Evolutionary conservation across 2,888 invertebrate genomes (phyloP).

Genomic region (Ptycholaimellus sp.): DNA sequence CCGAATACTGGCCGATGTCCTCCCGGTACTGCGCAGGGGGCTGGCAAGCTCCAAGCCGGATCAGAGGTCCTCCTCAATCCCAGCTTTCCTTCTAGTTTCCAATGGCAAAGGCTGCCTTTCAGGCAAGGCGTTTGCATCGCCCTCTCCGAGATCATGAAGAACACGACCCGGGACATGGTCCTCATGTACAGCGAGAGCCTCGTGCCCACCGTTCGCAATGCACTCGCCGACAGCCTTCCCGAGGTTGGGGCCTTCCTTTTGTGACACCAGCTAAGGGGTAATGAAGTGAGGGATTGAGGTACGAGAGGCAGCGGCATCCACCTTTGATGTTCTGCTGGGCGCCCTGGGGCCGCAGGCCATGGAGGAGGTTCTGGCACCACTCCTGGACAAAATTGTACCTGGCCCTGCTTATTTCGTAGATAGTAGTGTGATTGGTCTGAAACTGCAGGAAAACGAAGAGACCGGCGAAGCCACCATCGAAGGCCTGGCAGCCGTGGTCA

Average conservation of each 20-base stretch:
- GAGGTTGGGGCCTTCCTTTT: too few species aligned
- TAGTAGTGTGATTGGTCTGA: not conserved
- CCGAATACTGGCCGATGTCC: conserved; percentile 83
- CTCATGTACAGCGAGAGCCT: conserved; percentile 62
- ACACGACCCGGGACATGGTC: conserved; percentile 68
- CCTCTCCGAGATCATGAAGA: conserved; percentile 84
- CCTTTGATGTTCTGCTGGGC: conserved; percentile 63
- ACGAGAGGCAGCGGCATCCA: conserved; percentile 73
- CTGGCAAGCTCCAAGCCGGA: conserved; percentile 68
- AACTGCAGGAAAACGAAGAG: conserved; percentile 42
- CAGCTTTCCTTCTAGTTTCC: too few species aligned
- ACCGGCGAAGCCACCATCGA: conserved; percentile 72
- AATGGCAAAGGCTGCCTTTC: too few species aligned
- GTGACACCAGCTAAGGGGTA: too few species aligned
- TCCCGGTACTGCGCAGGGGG: conserved; percentile 81
- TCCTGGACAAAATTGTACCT: conserved; percentile 48
- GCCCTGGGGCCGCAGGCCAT: conserved; percentile 75
- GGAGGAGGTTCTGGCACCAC: conserved; percentile 78
- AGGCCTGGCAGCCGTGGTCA: conserved; percentile 85
- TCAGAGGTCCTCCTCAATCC: too few species aligned
- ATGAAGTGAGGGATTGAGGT: too few species aligned
- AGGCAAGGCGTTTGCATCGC: conserved; percentile 91
- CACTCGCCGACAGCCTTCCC: conserved; percentile 46
- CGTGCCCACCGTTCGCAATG: conserved; percentile 72
- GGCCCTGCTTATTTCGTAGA: conserved; percentile 1